phyloP scores from a whole-genome alignment of 2,888 invertebrate genomes.

The Steromphala cineraria region DNA sequence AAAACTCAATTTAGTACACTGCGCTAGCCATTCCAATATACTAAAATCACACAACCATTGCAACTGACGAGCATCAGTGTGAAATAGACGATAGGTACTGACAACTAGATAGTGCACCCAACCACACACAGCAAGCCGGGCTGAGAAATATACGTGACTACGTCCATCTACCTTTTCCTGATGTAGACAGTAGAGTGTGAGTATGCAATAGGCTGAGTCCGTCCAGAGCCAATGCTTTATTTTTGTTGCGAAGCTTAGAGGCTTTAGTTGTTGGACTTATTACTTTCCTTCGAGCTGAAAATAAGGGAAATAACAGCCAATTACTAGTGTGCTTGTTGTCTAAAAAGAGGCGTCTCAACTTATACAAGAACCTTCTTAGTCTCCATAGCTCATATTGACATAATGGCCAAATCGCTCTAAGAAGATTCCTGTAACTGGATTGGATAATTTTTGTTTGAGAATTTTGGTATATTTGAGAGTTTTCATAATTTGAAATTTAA shows the following conservation, averaged over 20 bases:
- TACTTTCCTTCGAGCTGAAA: constrained; percentile 21
- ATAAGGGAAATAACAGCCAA: constrained; percentile 4
- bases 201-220: constrained; percentile 71
- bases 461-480: no score
- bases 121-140: neutral
- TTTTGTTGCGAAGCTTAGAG: constrained; percentile 52
- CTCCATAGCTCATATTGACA: no score
- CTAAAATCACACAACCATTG: neutral
- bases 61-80: neutral
- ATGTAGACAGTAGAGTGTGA: constrained; percentile 69
- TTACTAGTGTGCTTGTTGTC: neutral
- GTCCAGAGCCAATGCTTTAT: constrained; percentile 67
- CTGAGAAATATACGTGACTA: neutral
- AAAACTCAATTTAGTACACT: no score
- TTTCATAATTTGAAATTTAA: no score
- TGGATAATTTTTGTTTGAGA: no score
- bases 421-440: no score
- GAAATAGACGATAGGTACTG: neutral
- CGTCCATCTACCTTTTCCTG: constrained; percentile 45
- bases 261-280: constrained; percentile 18
- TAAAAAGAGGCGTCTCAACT: neutral
- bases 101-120: neutral
- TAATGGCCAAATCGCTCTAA: no score
- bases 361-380: no score
- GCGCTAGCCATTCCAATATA: neutral